These are phyloP conservation scores for Leptura quadrifasciata DNA, from an alignment of 2,888 invertebrate genomes.

Conservation along the genomic window DNA sequence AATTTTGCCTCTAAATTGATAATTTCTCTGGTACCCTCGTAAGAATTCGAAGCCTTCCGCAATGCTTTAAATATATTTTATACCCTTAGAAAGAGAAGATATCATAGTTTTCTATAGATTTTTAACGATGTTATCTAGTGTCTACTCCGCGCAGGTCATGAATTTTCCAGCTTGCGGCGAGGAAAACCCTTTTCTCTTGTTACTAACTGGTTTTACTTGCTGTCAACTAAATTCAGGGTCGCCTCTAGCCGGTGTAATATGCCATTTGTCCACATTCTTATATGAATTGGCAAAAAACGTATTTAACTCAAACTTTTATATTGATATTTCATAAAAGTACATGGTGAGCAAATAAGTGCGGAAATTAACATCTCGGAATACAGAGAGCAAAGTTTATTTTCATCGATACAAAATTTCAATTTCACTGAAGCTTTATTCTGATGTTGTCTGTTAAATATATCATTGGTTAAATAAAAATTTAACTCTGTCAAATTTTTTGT, in stretches of 20 bases:
- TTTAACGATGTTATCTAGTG: constrained; percentile 72
- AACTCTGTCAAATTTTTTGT: no score
- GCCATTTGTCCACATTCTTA: constrained; percentile 35
- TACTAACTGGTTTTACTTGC: constrained; percentile 57
- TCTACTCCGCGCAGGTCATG: constrained; percentile 64
- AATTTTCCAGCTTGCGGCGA: constrained; percentile 60
- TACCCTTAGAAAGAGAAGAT: constrained; percentile 72
- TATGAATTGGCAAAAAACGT: constrained; percentile 7
- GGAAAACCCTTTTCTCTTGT: constrained; percentile 53
- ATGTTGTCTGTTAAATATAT: no score
- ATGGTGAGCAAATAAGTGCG: neutral
- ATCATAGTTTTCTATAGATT: constrained; percentile 74
- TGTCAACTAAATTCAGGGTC: constrained; percentile 53
- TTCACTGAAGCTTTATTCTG: no score
- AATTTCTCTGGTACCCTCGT: constrained; percentile 31
- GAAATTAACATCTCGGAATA: neutral
- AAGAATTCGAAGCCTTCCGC: constrained; percentile 64
- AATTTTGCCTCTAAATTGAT: neutral
- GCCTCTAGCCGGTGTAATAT: constrained; percentile 51
- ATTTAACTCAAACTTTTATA: neutral
- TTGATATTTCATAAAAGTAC: neutral
- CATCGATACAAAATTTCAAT: no score
- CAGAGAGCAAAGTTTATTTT: neutral
- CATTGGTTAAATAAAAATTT: no score
- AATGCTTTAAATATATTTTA: constrained; percentile 72